These are phyloP conservation scores for Digitonthophagus gazella DNA, from an alignment of 2,888 invertebrate species.

Conservation along the genomic window DNA sequence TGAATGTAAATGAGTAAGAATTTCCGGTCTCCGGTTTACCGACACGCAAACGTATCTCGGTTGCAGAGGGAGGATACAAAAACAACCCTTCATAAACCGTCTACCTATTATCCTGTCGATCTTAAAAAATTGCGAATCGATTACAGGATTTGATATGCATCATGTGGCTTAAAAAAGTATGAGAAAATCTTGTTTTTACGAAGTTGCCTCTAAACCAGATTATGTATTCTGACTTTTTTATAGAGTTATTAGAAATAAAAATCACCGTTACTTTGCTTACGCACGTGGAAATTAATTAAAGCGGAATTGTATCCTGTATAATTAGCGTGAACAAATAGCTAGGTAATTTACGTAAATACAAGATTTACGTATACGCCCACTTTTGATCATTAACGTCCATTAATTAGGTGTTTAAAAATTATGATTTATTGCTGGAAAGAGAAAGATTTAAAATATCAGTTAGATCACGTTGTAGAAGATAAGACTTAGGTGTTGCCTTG, in stretches of 20 bases:
- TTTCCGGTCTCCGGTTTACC: conserved; percentile 28
- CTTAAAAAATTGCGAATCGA: background rate
- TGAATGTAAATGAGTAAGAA: conserved; percentile 33
- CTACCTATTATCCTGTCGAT: background rate
- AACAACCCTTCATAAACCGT: background rate
- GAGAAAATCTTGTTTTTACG: too few relatives aligned
- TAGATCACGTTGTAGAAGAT: too few relatives aligned
- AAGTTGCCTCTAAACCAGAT: too few relatives aligned
- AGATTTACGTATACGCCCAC: background rate
- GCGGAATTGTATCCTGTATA: background rate
- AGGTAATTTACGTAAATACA: background rate
- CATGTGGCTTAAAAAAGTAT: background rate
- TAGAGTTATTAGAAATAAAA: too few relatives aligned
- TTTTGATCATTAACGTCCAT: background rate
- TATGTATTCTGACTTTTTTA: too few relatives aligned
- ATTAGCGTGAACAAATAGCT: too few relatives aligned
- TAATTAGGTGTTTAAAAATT: background rate
- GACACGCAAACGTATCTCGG: conserved; percentile 17
- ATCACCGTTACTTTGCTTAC: background rate
- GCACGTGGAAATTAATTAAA: background rate
- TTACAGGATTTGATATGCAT: background rate
- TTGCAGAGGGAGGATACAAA: conserved; percentile 1
- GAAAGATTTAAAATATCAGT: background rate
- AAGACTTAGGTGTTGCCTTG: too few relatives aligned
- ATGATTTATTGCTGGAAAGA: background rate